A percentile compares a stretch with the other conserved stretches of the same genome.
Conservation (phyloP, 2,113 vertebrate species). For the Colinus virginianus region DNA sequence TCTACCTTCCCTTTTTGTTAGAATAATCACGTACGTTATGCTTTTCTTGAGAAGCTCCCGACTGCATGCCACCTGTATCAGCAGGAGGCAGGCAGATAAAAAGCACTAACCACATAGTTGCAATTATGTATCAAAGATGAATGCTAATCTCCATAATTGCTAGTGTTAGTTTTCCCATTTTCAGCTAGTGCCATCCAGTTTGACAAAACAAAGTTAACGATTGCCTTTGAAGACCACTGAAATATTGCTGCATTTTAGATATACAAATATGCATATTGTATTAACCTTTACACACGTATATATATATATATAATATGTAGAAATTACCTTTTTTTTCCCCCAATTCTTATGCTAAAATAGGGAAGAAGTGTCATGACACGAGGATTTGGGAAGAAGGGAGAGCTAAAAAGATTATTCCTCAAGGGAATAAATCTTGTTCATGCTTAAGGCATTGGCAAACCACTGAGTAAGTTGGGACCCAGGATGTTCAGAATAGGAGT, state of each 20-base stretch:
- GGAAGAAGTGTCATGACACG: not conserved
- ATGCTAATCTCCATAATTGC: not conserved
- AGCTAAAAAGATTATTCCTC: not conserved
- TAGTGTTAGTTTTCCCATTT: not conserved
- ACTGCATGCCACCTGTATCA: not conserved
- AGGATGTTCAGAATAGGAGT: too few species aligned
- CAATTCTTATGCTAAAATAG: not conserved
- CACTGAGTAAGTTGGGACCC: too few species aligned
- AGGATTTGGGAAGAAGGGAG: not conserved
- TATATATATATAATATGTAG: rapidly evolving
- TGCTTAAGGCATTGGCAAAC: too few species aligned
- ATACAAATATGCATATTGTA: not conserved
- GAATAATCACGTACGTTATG: not conserved
- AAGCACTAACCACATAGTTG: not conserved
- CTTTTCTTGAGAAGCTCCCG: conserved; percentile 14
- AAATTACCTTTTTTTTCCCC: not conserved
- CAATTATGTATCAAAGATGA: conserved; percentile 10
- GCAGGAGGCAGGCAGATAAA: not conserved
- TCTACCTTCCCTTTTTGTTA: not conserved
- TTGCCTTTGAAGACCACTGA: not conserved
- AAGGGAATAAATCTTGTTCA: too few species aligned
- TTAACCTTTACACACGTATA: not conserved
- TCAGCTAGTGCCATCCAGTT: not conserved
- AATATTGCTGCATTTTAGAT: not conserved
- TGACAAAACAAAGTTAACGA: not conserved